Evolutionary conservation across 2,797 vertebrate genomes (phyloP).

Genomic region (Enteromius treurensis): DNA sequence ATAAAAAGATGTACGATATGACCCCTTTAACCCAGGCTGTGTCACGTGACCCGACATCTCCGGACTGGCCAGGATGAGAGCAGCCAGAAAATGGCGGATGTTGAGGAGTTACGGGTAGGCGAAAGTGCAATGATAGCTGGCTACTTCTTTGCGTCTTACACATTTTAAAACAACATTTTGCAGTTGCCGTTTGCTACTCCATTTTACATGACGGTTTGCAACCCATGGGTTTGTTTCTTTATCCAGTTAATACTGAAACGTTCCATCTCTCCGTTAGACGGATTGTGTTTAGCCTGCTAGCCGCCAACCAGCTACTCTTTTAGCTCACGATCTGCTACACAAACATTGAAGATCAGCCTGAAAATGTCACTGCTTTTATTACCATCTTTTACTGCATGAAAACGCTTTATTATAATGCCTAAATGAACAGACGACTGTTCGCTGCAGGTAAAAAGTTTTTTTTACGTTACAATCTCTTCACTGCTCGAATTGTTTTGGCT

Average conservation of each 20-base stretch:
- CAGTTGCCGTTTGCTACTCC: too few species aligned
- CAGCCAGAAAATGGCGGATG: constrained; percentile 89
- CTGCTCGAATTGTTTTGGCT: constrained; percentile 32
- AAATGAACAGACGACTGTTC: constrained; percentile 25
- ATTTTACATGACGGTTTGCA: not conserved
- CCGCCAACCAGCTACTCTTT: constrained; percentile 19
- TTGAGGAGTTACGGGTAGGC: constrained; percentile 87
- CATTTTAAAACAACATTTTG: constrained; percentile 15
- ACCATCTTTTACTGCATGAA: constrained; percentile 17
- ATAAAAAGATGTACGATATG: not conserved
- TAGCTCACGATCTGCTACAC: constrained; percentile 12
- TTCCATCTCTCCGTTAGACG: not conserved
- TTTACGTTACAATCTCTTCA: constrained; percentile 17
- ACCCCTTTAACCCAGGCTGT: constrained; percentile 38
- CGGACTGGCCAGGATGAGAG: constrained; percentile 67
- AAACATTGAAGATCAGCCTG: constrained; percentile 36
- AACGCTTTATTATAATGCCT: constrained; percentile 27
- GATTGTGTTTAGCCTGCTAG: constrained; percentile 18
- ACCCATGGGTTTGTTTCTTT: not conserved
- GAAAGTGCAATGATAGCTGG: constrained; percentile 66
- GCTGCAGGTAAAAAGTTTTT: constrained; percentile 30
- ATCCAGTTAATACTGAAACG: not conserved
- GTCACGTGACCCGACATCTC: constrained; percentile 69
- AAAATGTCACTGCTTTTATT: constrained; percentile 34
- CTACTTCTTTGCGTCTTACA: constrained; percentile 39